These are phyloP conservation scores for Nomada fabriciana DNA, from an alignment of 2,888 invertebrate genomes.

Conservation along the genomic window DNA sequence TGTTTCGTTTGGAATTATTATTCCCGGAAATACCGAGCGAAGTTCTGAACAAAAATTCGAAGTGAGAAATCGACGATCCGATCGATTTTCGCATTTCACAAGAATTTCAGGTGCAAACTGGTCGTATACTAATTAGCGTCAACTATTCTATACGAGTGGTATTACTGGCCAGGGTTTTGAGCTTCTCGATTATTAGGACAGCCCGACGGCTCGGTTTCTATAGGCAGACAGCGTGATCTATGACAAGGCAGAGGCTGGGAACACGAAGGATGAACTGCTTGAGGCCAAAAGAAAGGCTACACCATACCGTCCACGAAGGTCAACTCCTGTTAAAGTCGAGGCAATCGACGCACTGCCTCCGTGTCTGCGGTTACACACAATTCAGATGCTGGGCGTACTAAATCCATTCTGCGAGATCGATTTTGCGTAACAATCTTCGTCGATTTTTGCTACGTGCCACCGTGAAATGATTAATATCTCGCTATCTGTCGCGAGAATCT, in stretches of 20 bases:
- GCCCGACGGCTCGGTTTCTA: constrained; percentile 30
- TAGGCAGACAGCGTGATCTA: constrained; percentile 48
- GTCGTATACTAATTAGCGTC: constrained; percentile 57
- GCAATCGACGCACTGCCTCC: constrained; percentile 55
- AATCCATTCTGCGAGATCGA: constrained; percentile 37
- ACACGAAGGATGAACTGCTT: constrained; percentile 61
- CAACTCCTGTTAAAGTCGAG: constrained; percentile 56
- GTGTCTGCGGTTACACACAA: constrained; percentile 64
- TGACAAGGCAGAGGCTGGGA: constrained; percentile 48
- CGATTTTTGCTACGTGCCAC: not conserved
- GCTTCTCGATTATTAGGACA: constrained; percentile 48
- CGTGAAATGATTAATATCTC: too few species aligned
- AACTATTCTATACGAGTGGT: not conserved
- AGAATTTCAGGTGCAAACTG: not conserved
- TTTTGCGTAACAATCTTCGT: constrained; percentile 19
- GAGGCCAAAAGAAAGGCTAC: constrained; percentile 52
- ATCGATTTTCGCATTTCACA: constrained; percentile 34
- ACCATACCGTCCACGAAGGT: constrained; percentile 65
- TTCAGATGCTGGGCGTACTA: constrained; percentile 45
- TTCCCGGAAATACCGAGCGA: constrained; percentile 10
- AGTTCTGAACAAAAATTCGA: not conserved
- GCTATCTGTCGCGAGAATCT: too few species aligned
- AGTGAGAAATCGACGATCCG: not conserved
- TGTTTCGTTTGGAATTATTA: constrained; percentile 31
- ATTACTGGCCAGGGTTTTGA: constrained; percentile 18